phyloP scores from a whole-genome alignment of 2,113 vertebrate genomes.

The Saguinus imperator region DNA sequence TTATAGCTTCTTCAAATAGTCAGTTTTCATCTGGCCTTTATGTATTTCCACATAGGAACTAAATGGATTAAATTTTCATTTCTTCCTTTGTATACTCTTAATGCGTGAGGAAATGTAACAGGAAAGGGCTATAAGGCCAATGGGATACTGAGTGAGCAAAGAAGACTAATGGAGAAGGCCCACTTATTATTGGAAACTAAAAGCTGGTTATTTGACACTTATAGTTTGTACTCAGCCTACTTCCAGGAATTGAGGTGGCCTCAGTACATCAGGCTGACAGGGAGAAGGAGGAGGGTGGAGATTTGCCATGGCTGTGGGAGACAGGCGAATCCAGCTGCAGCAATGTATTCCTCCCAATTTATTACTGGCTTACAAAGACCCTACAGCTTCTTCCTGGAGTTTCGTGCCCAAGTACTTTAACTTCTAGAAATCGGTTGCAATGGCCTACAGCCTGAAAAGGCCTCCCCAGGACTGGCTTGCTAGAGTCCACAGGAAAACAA shows the following conservation, averaged over 20 bases:
- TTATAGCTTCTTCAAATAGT: not conserved
- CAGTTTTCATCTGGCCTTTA: not conserved
- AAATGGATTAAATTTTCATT: not conserved
- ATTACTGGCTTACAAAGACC: not conserved
- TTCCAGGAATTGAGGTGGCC: not conserved
- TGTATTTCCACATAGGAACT: not conserved
- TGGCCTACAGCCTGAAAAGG: not conserved
- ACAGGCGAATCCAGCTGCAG: not conserved
- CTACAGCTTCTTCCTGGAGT: not conserved
- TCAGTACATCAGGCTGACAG: not conserved
- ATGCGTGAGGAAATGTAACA: not conserved
- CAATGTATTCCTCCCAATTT: not conserved
- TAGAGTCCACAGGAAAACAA: not conserved
- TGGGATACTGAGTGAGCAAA: not conserved
- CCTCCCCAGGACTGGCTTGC: not conserved
- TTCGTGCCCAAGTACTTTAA: not conserved
- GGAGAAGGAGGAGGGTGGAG: not conserved
- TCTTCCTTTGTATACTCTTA: not conserved
- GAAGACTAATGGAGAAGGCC: not conserved
- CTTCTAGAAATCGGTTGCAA: not conserved
- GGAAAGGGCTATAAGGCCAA: not conserved
- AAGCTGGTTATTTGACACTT: not conserved
- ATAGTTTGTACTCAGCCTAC: not conserved
- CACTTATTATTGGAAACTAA: not conserved
- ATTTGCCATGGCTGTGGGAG: too few species aligned